Evolutionary conservation across 64 coral and sea anemone genomes (phyloP).

Genomic region (Montipora foliosa): DNA sequence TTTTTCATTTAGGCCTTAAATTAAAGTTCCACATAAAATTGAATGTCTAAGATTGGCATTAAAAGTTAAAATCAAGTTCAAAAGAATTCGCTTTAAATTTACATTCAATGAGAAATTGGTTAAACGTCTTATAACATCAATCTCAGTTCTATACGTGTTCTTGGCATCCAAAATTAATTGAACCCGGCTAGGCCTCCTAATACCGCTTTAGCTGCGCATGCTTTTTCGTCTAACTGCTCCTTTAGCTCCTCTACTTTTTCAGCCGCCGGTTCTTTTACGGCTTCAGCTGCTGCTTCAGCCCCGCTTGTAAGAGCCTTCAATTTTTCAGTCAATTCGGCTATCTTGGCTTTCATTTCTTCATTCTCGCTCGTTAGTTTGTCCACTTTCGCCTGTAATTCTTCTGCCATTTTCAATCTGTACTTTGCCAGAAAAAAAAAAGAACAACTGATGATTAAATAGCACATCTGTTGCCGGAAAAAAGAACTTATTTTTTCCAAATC

Average conservation of each 20-base stretch:
- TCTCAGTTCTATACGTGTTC: too few species aligned
- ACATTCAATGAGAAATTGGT: too few species aligned
- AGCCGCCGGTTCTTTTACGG: neutral
- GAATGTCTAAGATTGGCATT: too few species aligned
- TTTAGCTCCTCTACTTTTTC: neutral
- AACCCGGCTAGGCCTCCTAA: neutral
- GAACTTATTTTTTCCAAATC: too few species aligned
- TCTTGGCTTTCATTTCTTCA: neutral
- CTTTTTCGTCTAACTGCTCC: neutral
- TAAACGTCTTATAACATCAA: too few species aligned
- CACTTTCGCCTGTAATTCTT: neutral
- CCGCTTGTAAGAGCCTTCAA: neutral
- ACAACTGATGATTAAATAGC: too few species aligned
- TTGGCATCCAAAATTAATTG: neutral
- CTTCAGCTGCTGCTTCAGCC: neutral
- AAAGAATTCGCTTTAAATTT: too few species aligned
- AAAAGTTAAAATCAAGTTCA: too few species aligned
- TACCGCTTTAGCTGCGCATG: neutral
- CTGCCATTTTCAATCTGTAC: constrained; percentile 13
- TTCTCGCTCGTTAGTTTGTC: neutral
- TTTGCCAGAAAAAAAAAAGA: neutral
- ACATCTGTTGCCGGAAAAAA: too few species aligned
- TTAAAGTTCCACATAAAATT: too few species aligned
- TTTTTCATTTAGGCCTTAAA: too few species aligned
- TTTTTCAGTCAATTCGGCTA: neutral